Base-by-base conservation (phyloP, 2,797 vertebrate genomes). In the Pelobates cultripes region DNA sequence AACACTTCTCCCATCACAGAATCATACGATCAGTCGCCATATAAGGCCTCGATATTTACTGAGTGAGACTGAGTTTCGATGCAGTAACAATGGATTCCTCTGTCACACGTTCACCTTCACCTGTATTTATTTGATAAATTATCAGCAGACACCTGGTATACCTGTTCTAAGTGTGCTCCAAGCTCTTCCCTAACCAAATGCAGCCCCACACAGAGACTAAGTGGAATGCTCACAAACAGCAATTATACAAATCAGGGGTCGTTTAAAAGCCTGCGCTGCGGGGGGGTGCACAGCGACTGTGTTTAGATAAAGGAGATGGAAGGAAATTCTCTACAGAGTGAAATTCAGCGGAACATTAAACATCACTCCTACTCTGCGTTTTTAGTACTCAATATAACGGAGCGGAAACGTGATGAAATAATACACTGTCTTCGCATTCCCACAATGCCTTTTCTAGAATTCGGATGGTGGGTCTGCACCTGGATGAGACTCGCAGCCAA, bases 101-200 rank as follows among this genome's bases (percentile, higher is more conserved):
- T 13, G 10, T 15, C 7, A 4, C 15, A 5, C 57, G 14, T 66
- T 5, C 42, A 70, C 44, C 68, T 70, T 12, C 68, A 70, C 3
- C 67, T 69, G 43, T 69, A 69, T 69, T 69, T 41, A 69, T 43
- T 43, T 10, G 42, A 41, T 73, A 57, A 57, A 73, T 57, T 41
- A 42, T 12, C 9, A 13, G 51, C 28, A 15, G 17, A 42, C 66
- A 68, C 66, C 40, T 40, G 40, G n/a, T 12, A 17, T 0, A 6
- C n/a, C 47, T 28, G 45, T 28, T 73, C 70, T 73, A 17, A 73
- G 3, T 73, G 3, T 6, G 14, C n/a, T 14, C 69, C 69, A 45
- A 17, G 45, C 69, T 45, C 69, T 45, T 45, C 15, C 13, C 43
- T 14, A 7, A 4, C 28, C 13, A 4, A 42, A 68, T 13, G 42